phyloP scores from a whole-genome alignment of 2,888 invertebrate genomes.

The Hirudinaria manillensis region DNA sequence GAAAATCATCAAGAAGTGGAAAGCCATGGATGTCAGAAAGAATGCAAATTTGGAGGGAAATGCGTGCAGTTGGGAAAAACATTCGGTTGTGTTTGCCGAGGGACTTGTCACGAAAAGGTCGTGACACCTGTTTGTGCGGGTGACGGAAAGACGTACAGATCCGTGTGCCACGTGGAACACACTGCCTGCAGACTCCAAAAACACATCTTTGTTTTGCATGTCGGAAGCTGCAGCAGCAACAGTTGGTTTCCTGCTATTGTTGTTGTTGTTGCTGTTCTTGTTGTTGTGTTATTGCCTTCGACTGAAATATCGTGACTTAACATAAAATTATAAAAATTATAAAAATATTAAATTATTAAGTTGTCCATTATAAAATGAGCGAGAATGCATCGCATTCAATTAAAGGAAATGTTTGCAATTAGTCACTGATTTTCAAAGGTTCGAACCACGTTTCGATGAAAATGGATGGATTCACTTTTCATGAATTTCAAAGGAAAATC shows the following conservation, averaged over 20 bases:
- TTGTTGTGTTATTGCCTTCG: neutral
- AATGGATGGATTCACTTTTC: too few relatives aligned
- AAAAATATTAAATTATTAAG: too few relatives aligned
- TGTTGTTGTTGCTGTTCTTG: neutral
- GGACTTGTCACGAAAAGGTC: slow-evolving; percentile 1
- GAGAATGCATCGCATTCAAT: too few relatives aligned
- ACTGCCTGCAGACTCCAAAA: slow-evolving; percentile 71
- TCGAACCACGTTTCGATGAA: neutral
- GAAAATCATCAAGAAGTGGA: too few relatives aligned
- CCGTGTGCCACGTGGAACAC: slow-evolving; percentile 71
- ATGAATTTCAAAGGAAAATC: too few relatives aligned
- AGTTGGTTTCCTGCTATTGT: neutral
- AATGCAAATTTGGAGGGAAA: slow-evolving; percentile 26
- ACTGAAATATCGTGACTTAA: too few relatives aligned
- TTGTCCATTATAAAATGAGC: too few relatives aligned
- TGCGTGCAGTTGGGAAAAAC: slow-evolving; percentile 18
- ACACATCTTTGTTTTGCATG: slow-evolving; percentile 66
- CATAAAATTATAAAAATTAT: too few relatives aligned
- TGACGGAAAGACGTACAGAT: slow-evolving; percentile 75
- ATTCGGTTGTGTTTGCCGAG: slow-evolving; percentile 29
- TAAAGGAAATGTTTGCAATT: too few relatives aligned
- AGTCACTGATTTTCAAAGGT: neutral
- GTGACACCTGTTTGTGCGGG: slow-evolving; percentile 73
- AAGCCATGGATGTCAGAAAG: neutral
- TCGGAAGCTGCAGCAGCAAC: slow-evolving; percentile 51